A percentile compares a stretch with the other conserved stretches of the same genome.
Evolutionary conservation across 1,140 invertebrate species (phyloP).

Genomic region (Alviniconcha marisindica): DNA sequence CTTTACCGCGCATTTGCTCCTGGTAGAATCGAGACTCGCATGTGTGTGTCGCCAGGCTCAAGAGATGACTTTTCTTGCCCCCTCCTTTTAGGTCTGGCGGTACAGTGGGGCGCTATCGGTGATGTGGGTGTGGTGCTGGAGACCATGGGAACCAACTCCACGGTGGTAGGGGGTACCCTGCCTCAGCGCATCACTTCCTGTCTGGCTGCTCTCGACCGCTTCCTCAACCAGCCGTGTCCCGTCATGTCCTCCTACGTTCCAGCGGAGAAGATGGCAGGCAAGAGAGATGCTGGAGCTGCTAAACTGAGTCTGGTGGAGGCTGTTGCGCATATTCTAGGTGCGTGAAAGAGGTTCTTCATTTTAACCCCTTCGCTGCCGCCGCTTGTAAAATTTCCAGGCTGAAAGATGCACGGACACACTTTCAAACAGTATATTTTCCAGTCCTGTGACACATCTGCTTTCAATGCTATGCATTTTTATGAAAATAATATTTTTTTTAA

Average conservation of each 20-base stretch:
- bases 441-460: too few species aligned
- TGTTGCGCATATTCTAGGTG: conserved; percentile 75
- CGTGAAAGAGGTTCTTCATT: too few species aligned
- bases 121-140: conserved; percentile 96
- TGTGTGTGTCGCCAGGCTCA: too few species aligned
- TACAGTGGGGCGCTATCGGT: conserved; percentile 98
- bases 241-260: conserved; percentile 90
- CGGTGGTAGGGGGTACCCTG: conserved; percentile 92
- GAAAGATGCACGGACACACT: too few species aligned
- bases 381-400: too few species aligned
- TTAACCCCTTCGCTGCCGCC: too few species aligned
- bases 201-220: conserved; percentile 88
- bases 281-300: conserved; percentile 40
- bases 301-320: conserved; percentile 66
- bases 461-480: too few species aligned
- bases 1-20: too few species aligned
- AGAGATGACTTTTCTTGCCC: too few species aligned
- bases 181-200: conserved; percentile 95
- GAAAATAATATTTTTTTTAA: too few species aligned
- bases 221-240: conserved; percentile 91
- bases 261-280: conserved; percentile 80
- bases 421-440: too few species aligned
- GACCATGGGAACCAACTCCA: conserved; percentile 92
- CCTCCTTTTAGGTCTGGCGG: conserved; percentile 81
- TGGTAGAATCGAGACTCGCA: too few species aligned